A percentile compares a stretch with the other conserved stretches of the same genome.
Evolutionary conservation across 2,113 vertebrate species (phyloP).

Genomic region (Odocoileus hemionus): DNA sequence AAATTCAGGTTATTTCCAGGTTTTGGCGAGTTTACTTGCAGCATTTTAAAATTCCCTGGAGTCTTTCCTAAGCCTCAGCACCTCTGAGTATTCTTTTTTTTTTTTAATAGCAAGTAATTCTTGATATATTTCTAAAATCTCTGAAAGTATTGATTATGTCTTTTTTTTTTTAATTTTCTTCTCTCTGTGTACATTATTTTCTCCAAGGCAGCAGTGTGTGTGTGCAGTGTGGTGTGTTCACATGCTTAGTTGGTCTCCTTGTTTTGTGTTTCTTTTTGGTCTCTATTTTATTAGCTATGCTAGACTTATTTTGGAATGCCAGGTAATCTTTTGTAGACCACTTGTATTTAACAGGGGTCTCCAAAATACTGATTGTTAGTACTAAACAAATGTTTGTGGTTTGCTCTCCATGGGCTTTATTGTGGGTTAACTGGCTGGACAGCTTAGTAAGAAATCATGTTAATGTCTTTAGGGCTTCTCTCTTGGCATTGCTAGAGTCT

Average conservation of each 20-base stretch:
- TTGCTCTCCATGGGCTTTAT: neutral
- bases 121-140: neutral
- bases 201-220: neutral
- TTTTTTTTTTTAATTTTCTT: neutral
- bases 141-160: neutral
- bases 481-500: neutral
- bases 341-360: neutral
- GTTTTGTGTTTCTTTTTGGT: neutral
- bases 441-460: neutral
- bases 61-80: neutral
- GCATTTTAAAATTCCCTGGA: neutral
- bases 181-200: neutral
- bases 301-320: neutral
- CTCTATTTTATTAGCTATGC: neutral
- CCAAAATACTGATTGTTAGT: neutral
- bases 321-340: neutral
- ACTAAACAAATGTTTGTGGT: neutral
- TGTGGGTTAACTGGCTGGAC: neutral
- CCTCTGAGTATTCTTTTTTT: neutral
- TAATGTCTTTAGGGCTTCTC: neutral
- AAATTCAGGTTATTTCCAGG: neutral
- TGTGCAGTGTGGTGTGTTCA: neutral
- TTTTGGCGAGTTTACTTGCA: neutral
- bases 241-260: neutral
- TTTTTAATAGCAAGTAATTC: neutral